phyloP scores from a whole-genome alignment of 2,797 vertebrate genomes.

The Acipenser ruthenus region DNA sequence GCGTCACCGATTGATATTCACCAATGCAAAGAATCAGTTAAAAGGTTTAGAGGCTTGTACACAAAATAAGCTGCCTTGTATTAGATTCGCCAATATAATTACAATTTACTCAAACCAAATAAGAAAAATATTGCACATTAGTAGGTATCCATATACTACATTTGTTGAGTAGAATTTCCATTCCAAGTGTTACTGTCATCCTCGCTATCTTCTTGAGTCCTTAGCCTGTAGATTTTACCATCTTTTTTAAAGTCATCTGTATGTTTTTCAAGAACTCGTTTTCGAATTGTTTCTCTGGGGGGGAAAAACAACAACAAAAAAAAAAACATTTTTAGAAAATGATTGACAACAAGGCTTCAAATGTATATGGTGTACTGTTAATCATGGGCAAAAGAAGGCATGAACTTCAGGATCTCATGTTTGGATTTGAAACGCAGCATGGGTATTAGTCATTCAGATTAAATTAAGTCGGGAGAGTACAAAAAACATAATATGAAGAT shows the following conservation, averaged over 20 bases:
- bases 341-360: neutral
- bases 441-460: too few species aligned
- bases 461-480: too few species aligned
- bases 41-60: slow-evolving; percentile 15
- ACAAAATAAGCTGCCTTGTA: slow-evolving; percentile 25
- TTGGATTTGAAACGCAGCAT: too few species aligned
- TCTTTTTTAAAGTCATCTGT: slow-evolving; percentile 92
- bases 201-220: slow-evolving; percentile 89
- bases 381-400: too few species aligned
- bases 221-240: slow-evolving; percentile 86
- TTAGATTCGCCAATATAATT: slow-evolving; percentile 24
- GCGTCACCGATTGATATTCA: slow-evolving; percentile 30
- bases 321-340: neutral
- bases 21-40: slow-evolving; percentile 37
- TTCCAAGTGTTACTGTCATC: slow-evolving; percentile 99
- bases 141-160: slow-evolving; percentile 61
- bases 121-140: slow-evolving; percentile 25
- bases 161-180: slow-evolving; percentile 96
- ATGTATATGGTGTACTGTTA: too few species aligned
- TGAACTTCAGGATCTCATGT: too few species aligned
- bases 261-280: slow-evolving; percentile 70
- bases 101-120: slow-evolving; percentile 18
- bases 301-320: slow-evolving; percentile 4
- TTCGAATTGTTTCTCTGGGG: slow-evolving; percentile 74
- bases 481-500: too few species aligned